Conservation (phyloP, 2,888 invertebrate species). For the Cataglyphis albicans region DNA sequence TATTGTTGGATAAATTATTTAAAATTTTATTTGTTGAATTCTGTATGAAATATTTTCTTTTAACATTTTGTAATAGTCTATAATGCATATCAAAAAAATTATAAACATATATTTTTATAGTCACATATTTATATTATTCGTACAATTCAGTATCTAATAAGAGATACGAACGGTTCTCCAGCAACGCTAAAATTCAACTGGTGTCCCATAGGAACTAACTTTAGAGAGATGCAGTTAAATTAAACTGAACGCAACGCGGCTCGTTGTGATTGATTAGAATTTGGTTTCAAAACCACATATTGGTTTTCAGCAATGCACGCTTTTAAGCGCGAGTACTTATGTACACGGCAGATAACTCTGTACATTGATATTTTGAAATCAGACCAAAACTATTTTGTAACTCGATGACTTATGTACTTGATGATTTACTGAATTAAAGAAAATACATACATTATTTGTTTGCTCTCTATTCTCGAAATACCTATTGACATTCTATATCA, state of each 20-base stretch:
- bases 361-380: constrained; percentile 26
- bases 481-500: background rate
- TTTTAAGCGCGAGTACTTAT: constrained; percentile 29
- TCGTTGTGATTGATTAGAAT: constrained; percentile 69
- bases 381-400: background rate
- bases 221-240: constrained; percentile 59
- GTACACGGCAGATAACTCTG: background rate
- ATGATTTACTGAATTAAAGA: background rate
- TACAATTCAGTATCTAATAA: constrained; percentile 51
- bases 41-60: background rate
- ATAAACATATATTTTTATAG: background rate
- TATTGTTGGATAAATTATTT: background rate
- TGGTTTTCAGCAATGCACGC: background rate
- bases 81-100: background rate
- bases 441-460: background rate
- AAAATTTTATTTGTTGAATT: background rate
- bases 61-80: background rate
- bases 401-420: background rate
- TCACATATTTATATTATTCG: constrained; percentile 8
- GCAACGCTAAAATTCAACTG: constrained; percentile 45
- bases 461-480: constrained; percentile 4
- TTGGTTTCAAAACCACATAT: constrained; percentile 38
- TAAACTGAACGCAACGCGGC: constrained; percentile 53
- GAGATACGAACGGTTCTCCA: constrained; percentile 32
- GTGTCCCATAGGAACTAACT: constrained; percentile 68